Percentiles rank a stretch among this genome's conserved stretches.
Conservation (phyloP, 92 coral and sea anemone species). For the Umimayanthus kanabou region DNA sequence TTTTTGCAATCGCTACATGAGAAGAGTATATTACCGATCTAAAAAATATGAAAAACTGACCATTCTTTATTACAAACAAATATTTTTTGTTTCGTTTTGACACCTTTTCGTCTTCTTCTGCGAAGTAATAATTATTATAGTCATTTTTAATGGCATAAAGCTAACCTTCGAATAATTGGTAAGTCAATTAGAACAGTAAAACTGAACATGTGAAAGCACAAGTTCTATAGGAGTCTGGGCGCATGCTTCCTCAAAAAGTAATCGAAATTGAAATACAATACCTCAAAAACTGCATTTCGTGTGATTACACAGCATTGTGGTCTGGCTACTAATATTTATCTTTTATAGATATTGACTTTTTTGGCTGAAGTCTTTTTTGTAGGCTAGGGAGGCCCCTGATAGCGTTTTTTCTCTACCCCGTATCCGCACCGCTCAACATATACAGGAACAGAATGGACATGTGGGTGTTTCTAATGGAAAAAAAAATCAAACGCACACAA, state of each 20-base stretch:
- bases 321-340: no score
- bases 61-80: no score
- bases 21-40: background rate
- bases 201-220: no score
- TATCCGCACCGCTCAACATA: no score
- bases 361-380: no score
- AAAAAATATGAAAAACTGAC: no score
- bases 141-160: background rate
- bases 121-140: background rate
- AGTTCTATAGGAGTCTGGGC: background rate
- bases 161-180: background rate
- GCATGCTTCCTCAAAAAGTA: background rate
- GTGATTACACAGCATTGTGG: background rate
- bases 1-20: background rate
- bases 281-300: no score
- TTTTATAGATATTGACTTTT: no score
- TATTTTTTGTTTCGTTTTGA: background rate
- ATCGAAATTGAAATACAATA: no score
- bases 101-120: background rate
- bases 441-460: background rate
- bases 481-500: background rate
- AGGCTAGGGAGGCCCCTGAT: no score
- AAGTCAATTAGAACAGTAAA: no score
- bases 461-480: background rate
- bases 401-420: background rate